Base-by-base conservation (phyloP, 1,140 invertebrate species). In the Leptestheria dahalacensis region DNA sequence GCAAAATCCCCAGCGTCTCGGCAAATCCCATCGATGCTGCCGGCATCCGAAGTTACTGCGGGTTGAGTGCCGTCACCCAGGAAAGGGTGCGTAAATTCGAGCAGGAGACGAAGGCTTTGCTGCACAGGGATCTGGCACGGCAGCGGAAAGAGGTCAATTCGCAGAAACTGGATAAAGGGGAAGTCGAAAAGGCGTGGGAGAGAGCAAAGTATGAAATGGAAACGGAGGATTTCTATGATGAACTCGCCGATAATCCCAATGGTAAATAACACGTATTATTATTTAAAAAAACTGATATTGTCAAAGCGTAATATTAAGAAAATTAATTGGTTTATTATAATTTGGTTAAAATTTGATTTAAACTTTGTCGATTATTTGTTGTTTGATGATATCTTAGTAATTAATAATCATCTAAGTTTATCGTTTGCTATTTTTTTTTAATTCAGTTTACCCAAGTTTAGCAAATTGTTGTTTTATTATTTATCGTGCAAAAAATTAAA, bases 31-130 rank as follows among this genome's bases (percentile, higher is more conserved):
- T 55, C 11, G 53, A 55, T 18, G 53, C 53, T 55, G 53, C 53
- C 53, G 53, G 58, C 12, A 78, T 79, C 59, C 71, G 73, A 53
- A 78, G 77, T 0, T 81, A 82, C 60, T 72, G 78, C 0, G 78
- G 78, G 28, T 67, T 81, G 10, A 76, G 74, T 60, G 75, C 77
- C 11, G 76, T 73, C 1, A 82, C 79, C 1, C 78, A 82, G 65
- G 80, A 82, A 64, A 70, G 82, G 61, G 79, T 85, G 50, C 75
- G 73, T 61, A 79, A 80, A 64, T 84, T 85, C 67, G 84, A 86
- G 66, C 74, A 55, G 65, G 84, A 85, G 68, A 81, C 83, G 0
- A 76, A 80, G 64, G 82, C 82, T 18, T 79, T 83, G 73, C 66
- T 85, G n/a, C 75, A 79, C 33, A 69, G 79, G 52, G 77, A 80